Evolutionary conservation across 2,113 vertebrate species (phyloP).

Genomic region (Ammospiza caudacuta): DNA sequence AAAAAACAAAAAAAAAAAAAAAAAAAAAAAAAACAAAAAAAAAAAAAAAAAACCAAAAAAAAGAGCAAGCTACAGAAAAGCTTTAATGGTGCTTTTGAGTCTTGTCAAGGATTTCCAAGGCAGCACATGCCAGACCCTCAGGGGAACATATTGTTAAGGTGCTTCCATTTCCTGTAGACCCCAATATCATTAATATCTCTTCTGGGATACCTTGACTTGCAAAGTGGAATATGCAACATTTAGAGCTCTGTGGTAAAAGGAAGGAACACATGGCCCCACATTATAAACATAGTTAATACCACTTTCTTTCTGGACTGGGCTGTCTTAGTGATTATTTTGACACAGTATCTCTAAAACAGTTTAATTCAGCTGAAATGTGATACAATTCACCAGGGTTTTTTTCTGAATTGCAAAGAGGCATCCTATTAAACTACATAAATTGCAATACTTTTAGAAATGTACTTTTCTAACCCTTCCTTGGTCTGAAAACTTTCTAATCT

Average conservation of each 20-base stretch:
- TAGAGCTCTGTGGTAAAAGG: constrained; percentile 9
- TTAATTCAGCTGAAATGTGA: background rate
- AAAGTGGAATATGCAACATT: constrained; percentile 12
- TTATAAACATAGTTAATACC: background rate
- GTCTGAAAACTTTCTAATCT: background rate
- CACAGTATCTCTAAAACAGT: background rate
- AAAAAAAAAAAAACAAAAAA: background rate
- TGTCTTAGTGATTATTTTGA: background rate
- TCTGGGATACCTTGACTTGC: constrained; percentile 22
- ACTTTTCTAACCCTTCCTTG: background rate
- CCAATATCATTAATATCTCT: constrained; percentile 22
- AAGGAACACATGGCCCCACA: constrained; percentile 18
- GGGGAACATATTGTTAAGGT: background rate
- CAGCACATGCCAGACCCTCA: background rate
- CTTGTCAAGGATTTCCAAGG: constrained; percentile 32
- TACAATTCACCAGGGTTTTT: background rate
- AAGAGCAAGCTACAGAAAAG: background rate
- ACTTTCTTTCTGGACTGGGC: background rate
- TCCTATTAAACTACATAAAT: background rate
- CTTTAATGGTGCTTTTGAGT: constrained; percentile 36
- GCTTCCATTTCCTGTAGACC: constrained; percentile 42
- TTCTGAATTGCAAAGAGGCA: background rate
- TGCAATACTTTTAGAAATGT: background rate
- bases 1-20: background rate
- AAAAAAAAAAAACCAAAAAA: background rate